phyloP scores from a whole-genome alignment of 1,140 invertebrate genomes.

The Coelopa frigida region DNA sequence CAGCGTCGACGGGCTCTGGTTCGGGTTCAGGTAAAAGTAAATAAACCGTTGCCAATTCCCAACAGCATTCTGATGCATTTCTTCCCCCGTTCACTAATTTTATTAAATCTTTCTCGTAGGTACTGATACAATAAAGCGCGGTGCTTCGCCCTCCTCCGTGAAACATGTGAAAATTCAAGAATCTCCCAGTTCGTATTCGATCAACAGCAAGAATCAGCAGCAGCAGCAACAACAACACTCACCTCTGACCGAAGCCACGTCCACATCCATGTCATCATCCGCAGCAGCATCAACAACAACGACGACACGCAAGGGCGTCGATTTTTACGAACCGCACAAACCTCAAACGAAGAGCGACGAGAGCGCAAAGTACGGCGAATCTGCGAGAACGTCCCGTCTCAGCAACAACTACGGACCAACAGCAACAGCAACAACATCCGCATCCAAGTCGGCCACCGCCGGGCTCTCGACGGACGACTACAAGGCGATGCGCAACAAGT shows the following conservation, averaged over 20 bases:
- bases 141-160: conserved; percentile 40
- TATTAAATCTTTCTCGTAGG: conserved; percentile 18
- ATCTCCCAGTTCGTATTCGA: conserved; percentile 37
- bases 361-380: conserved; percentile 17
- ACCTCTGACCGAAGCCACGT: conserved; percentile 8
- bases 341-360: conserved; percentile 22
- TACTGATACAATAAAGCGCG: conserved; percentile 44
- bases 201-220: conserved; percentile 14
- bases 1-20: conserved; percentile 41
- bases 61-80: not conserved
- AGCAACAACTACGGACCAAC: conserved; percentile 19
- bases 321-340: conserved; percentile 40
- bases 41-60: not conserved
- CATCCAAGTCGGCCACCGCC: conserved; percentile 2
- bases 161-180: conserved; percentile 40
- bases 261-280: conserved; percentile 24
- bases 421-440: not conserved
- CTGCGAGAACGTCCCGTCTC: conserved; percentile 19
- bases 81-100: conserved; percentile 6
- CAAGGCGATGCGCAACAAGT: conserved; percentile 38
- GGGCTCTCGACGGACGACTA: conserved; percentile 27
- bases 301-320: conserved; percentile 25
- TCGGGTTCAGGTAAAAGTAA: conserved; percentile 44
- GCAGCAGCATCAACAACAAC: conserved; percentile 10
- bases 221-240: conserved; percentile 3